Conservation (phyloP, 1,140 invertebrate genomes). For the Nebria ingens region DNA sequence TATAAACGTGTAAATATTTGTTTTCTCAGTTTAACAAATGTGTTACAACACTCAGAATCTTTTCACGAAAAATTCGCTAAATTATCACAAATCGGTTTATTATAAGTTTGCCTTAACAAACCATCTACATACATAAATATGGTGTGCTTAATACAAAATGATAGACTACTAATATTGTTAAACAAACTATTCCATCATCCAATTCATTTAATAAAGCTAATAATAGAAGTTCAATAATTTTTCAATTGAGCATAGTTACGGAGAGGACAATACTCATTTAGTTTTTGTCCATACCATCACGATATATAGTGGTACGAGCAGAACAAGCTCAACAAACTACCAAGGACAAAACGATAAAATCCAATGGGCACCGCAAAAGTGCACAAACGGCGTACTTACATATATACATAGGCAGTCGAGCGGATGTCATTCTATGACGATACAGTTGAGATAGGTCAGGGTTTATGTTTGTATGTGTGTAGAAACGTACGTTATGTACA, state of each 20-base stretch:
- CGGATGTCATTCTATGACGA: background rate
- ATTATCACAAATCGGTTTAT: too few species aligned
- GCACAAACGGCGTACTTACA: background rate
- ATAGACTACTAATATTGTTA: background rate
- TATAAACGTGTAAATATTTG: background rate
- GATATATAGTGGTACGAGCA: too few species aligned
- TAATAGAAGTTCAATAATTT: background rate
- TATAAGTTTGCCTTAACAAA: too few species aligned
- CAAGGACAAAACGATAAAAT: constrained; percentile 1
- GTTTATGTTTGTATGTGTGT: background rate
- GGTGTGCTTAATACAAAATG: too few species aligned
- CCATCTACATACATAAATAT: too few species aligned
- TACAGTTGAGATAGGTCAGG: background rate
- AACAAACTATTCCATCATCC: background rate
- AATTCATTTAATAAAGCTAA: background rate
- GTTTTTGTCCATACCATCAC: too few species aligned
- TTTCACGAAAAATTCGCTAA: too few species aligned
- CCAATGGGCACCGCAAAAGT: background rate
- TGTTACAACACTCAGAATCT: too few species aligned
- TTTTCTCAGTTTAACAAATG: too few species aligned
- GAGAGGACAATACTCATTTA: background rate
- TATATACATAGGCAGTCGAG: background rate
- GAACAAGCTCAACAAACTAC: background rate
- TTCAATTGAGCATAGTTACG: background rate
- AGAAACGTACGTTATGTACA: background rate